Conservation (phyloP, 2,113 vertebrate species). For the Limnothrissa miodon region DNA sequence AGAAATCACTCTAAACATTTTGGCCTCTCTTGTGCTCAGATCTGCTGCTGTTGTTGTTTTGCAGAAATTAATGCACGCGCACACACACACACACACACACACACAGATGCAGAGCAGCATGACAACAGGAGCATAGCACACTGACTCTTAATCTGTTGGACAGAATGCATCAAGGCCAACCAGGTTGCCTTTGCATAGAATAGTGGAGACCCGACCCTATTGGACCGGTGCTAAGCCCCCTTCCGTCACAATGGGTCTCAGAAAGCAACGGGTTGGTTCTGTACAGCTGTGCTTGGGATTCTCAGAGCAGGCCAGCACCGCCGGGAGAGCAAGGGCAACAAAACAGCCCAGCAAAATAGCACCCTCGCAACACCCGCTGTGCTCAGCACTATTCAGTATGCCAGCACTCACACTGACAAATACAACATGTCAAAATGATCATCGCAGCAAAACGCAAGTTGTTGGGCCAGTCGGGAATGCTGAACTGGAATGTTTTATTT, state of each 20-base stretch:
- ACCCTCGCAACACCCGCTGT: too few relatives aligned
- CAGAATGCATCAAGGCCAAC: too few relatives aligned
- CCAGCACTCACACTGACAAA: too few relatives aligned
- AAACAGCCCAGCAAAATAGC: too few relatives aligned
- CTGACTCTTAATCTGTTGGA: neutral
- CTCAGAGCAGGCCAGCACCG: too few relatives aligned
- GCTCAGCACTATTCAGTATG: too few relatives aligned
- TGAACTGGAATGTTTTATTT: too few relatives aligned
- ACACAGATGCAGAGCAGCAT: constrained; percentile 19
- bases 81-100: constrained; percentile 29
- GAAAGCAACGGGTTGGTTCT: neutral
- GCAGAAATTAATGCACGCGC: neutral
- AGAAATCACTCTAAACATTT: constrained; percentile 41
- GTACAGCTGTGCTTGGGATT: neutral
- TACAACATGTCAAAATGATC: too few relatives aligned
- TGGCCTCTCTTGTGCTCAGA: constrained; percentile 15
- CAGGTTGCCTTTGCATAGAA: too few relatives aligned
- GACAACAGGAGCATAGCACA: neutral
- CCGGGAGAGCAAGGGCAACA: too few relatives aligned
- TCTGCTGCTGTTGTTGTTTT: constrained; percentile 25
- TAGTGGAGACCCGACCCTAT: neutral
- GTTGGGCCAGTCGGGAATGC: too few relatives aligned
- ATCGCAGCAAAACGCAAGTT: too few relatives aligned
- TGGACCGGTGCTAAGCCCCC: neutral
- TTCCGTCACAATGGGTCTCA: neutral